phyloP scores from a whole-genome alignment of 2,797 vertebrate species.

The Telmatherina bonti region DNA sequence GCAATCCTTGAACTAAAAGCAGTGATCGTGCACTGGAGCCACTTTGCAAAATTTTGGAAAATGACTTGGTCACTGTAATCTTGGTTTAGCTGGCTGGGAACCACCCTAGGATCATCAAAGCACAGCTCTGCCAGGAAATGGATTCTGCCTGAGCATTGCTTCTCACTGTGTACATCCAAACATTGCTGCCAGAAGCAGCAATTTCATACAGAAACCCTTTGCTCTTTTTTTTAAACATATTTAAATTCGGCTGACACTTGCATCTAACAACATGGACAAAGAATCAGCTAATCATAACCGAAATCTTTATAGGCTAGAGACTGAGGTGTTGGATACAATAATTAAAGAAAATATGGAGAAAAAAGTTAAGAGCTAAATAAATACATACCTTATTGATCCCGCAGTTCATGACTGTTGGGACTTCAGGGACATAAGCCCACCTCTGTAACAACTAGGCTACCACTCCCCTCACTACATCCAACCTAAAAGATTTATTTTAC shows the following conservation, averaged over 20 bases:
- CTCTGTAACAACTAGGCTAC: too few relatives aligned
- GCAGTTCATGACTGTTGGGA: too few relatives aligned
- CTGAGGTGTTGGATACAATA: background rate
- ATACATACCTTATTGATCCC: too few relatives aligned
- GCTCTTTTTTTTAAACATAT: background rate
- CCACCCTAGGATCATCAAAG: background rate
- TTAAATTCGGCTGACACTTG: background rate
- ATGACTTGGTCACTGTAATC: background rate
- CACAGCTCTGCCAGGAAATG: background rate
- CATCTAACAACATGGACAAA: background rate
- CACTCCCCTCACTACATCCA: too few relatives aligned
- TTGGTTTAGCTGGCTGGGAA: background rate
- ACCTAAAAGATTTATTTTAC: too few relatives aligned
- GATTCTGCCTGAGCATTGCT: background rate
- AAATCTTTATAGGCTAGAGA: background rate
- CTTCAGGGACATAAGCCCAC: too few relatives aligned
- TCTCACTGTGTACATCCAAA: background rate
- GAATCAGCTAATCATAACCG: too few relatives aligned
- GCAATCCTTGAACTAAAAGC: background rate
- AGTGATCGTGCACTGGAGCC: background rate
- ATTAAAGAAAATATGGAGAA: too few relatives aligned
- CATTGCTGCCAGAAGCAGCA: background rate
- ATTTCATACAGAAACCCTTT: background rate
- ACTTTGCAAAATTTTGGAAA: background rate
- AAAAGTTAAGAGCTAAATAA: too few relatives aligned